A percentile compares a stretch with the other conserved stretches of the same genome.
Conservation (phyloP, 2,797 vertebrate species). For the Phoebastria nigripes region DNA sequence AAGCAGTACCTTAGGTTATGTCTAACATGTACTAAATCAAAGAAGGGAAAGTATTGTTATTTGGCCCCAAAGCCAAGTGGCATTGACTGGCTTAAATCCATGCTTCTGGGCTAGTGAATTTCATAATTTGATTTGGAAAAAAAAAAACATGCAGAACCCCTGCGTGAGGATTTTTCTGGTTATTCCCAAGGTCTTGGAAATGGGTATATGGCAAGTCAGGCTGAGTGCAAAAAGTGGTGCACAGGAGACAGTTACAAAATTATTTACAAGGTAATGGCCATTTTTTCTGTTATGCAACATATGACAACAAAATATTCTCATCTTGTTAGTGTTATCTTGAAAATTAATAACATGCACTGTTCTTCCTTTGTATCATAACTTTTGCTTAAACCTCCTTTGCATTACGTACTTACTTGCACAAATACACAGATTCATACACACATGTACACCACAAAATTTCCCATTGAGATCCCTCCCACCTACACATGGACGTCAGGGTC, state of each 20-base stretch:
- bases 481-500: accelerated
- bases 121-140: not conserved
- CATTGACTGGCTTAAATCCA: not conserved
- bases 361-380: not conserved
- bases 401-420: not conserved
- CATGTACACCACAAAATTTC: not conserved
- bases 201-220: not conserved
- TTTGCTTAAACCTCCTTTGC: not conserved
- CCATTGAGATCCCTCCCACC: not conserved
- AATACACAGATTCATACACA: not conserved
- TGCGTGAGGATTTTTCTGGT: not conserved
- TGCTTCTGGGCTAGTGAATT: not conserved
- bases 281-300: not conserved
- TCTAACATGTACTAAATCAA: not conserved
- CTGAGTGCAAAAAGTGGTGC: not conserved
- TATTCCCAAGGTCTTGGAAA: not conserved
- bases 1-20: not conserved
- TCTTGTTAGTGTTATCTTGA: not conserved
- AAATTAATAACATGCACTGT: not conserved
- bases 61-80: not conserved
- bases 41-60: not conserved
- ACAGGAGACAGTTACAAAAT: not conserved
- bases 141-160: not conserved
- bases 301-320: not conserved
- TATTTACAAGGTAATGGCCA: not conserved